Evolutionary conservation across 2,888 invertebrate species (phyloP).

Genomic region (Macrosiphum euphorbiae): DNA sequence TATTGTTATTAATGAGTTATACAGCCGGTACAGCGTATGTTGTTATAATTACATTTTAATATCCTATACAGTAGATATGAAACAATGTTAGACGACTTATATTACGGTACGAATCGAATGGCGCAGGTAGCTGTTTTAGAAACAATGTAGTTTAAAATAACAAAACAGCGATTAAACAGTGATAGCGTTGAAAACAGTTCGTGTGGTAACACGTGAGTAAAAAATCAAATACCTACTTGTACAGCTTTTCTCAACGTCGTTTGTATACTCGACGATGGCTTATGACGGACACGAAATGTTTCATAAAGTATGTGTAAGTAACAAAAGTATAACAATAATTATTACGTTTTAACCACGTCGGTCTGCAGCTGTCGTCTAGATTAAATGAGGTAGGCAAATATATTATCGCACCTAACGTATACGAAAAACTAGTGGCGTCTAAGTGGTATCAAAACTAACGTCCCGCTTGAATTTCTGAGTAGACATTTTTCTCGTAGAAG

Average conservation of each 20-base stretch:
- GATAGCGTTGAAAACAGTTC: not conserved
- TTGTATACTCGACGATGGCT: not conserved
- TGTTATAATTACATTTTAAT: not conserved
- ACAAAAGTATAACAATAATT: not conserved
- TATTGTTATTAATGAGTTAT: conserved; percentile 7
- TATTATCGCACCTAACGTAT: not conserved
- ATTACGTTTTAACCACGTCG: not conserved
- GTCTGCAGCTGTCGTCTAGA: not conserved
- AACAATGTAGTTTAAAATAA: not conserved
- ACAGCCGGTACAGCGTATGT: not conserved
- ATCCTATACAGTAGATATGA: not conserved
- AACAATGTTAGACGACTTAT: not conserved
- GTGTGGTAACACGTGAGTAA: not conserved
- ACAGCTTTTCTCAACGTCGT: not conserved
- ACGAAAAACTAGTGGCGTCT: not conserved
- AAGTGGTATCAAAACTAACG: not conserved
- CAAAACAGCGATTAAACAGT: not conserved
- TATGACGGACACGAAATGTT: not conserved
- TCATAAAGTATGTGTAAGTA: not conserved
- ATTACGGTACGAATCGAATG: not conserved
- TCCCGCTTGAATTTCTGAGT: not conserved
- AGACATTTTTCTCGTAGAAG: not conserved
- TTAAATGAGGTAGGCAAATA: not conserved
- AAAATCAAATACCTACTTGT: not conserved
- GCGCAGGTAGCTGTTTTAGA: not conserved